Conservation (phyloP, 2,888 invertebrate genomes). For the Leucophenga montana region DNA sequence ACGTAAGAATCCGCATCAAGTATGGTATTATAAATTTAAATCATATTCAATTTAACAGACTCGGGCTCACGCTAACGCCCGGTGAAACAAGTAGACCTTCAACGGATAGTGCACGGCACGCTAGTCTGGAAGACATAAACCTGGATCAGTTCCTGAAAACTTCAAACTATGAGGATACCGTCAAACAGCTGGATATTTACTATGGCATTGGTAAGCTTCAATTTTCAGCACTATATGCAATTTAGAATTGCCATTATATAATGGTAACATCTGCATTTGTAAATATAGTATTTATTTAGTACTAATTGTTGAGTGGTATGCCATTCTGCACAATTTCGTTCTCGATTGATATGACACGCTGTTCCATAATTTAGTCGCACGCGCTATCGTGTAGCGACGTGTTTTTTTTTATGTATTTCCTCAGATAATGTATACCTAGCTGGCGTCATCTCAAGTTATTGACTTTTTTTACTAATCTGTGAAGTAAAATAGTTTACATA, state of each 20-base stretch:
- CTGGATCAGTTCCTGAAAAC: conserved; percentile 86
- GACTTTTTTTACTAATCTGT: conserved; percentile 23
- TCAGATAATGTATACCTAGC: conserved; percentile 34
- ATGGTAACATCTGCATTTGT: background rate
- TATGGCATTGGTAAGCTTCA: conserved; percentile 88
- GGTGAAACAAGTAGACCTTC: conserved; percentile 53
- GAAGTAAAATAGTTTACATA: background rate
- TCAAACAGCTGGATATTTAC: conserved; percentile 91
- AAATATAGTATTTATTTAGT: too few relatives aligned
- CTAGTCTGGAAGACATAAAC: conserved; percentile 84
- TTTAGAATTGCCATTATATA: conserved; percentile 3
- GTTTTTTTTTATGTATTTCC: conserved; percentile 55
- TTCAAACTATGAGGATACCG: conserved; percentile 91
- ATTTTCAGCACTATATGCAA: too few relatives aligned
- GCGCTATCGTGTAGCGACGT: background rate
- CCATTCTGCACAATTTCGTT: background rate
- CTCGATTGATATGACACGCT: background rate
- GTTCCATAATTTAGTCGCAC: background rate
- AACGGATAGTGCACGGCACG: conserved; percentile 73
- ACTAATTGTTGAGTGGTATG: background rate
- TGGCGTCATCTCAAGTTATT: conserved; percentile 31
- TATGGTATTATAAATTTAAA: background rate
- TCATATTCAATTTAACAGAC: conserved; percentile 41
- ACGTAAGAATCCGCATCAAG: conserved; percentile 46
- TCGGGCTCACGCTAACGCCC: conserved; percentile 58